Base-by-base conservation (phyloP, 37 sponge, comb jelly and placozoan species). In the Beroe forskalii region DNA sequence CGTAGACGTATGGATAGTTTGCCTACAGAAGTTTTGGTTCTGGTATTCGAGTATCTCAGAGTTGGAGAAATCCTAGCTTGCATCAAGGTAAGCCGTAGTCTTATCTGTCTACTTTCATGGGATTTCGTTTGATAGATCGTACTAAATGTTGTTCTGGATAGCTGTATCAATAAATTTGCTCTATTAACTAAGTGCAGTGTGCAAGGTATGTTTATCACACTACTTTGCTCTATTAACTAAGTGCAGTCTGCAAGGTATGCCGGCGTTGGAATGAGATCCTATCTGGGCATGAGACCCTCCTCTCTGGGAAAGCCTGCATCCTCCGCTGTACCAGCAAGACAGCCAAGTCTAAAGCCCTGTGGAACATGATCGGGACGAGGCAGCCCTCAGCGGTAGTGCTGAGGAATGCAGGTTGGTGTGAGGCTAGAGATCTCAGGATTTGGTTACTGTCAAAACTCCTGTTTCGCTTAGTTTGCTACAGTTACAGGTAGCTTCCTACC, bases 241-340 rank as follows among this genome's bases (percentile, higher is more conserved):
- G 28, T 3, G 25, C 66, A n/a, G 25, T 3, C n/a, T 63, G 28
- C 48, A 41, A 80, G 86, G 86, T 80, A 22, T 80, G 86, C 55
- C 28, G 86, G 48, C 28, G 86, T n/a, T 80, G 86, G 86, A 32
- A 80, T 38, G 86, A 44, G 27, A 41, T 80, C 1, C 86, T 80
- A 42, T 35, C 86, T 0, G 86, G 86, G 6, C 55, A 80, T n/a
- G 86, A 80, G 4, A 33, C 86, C 40, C 86, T 80, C 6, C 86
- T 80, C 30, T 41, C 86, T n/a, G 40, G 40, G 1, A 80, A 80
- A 44, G 86, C 55, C 17, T 80, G 86, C 35, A 37, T 80, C 3
- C 55, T 80, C 8, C 28, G 30, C 12, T 80, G 86, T 44, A 42
- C 86, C 55, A 80, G 86, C 35, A 80, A 80, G 55, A 80, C 40